Percentiles rank a stretch among this genome's conserved stretches.
Conservation (phyloP, 2,797 vertebrate species). For the Cynopterus sphinx region DNA sequence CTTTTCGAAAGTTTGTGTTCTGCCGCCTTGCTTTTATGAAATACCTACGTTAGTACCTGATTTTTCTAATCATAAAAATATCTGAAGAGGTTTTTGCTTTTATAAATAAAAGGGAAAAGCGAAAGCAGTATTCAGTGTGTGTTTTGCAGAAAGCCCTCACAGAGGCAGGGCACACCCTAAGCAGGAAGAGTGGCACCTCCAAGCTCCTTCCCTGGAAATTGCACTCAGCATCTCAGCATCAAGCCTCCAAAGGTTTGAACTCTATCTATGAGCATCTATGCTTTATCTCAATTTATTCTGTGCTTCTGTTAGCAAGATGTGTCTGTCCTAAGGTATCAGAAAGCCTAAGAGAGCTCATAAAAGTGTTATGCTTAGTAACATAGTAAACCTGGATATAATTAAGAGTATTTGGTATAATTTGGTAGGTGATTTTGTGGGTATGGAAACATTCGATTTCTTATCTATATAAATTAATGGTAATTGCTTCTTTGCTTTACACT, state of each 20-base stretch:
- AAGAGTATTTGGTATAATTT: background rate
- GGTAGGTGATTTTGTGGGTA: background rate
- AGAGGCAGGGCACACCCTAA: background rate
- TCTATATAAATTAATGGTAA: background rate
- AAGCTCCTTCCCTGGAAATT: background rate
- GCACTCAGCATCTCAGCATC: background rate
- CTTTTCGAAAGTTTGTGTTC: background rate
- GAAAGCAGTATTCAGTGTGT: background rate
- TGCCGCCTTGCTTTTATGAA: background rate
- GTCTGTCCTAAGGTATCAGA: background rate
- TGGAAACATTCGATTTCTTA: background rate
- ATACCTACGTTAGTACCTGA: background rate
- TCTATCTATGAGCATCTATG: background rate
- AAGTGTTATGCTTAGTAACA: background rate
- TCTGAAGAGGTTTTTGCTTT: background rate
- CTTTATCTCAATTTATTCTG: background rate
- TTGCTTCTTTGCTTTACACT: background rate
- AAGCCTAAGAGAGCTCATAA: background rate
- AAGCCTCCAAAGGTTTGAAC: background rate
- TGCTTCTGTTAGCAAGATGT: background rate
- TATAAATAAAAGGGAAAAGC: background rate
- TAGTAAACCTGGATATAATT: background rate
- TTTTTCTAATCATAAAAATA: background rate
- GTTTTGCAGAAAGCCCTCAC: background rate
- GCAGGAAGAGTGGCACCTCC: background rate